A percentile compares a stretch with the other conserved stretches of the same genome.
These are phyloP conservation scores for Drosophila hydei DNA, from an alignment of 1,140 invertebrate genomes.

Conservation along the genomic window DNA sequence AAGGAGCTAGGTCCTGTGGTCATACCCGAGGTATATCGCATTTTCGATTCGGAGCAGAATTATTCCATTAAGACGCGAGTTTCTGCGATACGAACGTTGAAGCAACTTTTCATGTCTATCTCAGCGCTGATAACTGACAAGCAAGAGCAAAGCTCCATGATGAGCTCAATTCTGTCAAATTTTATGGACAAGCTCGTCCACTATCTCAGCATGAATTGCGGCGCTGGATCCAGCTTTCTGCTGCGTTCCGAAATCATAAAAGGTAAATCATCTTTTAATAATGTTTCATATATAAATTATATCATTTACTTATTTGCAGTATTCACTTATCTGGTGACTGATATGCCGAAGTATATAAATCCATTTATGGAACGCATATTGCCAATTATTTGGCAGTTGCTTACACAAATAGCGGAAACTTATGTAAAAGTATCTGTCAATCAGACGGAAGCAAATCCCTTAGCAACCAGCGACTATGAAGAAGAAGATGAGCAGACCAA, in stretches of 20 bases:
- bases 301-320: constrained; percentile 61
- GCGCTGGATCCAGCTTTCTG: constrained; percentile 87
- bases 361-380: constrained; percentile 88
- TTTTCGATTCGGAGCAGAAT: constrained; percentile 88
- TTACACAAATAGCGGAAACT: constrained; percentile 88
- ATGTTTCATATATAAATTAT: not conserved
- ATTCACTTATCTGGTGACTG: constrained; percentile 87
- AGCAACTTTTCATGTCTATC: constrained; percentile 84
- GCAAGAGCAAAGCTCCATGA: constrained; percentile 88
- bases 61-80: constrained; percentile 78
- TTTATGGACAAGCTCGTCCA: constrained; percentile 90
- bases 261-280: constrained; percentile 81
- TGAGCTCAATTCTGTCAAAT: constrained; percentile 88
- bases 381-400: constrained; percentile 89
- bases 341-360: constrained; percentile 88
- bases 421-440: constrained; percentile 82
- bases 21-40: constrained; percentile 90
- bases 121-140: constrained; percentile 87
- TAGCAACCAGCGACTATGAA: constrained; percentile 64
- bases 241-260: constrained; percentile 90
- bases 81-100: constrained; percentile 76
- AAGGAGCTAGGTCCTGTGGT: constrained; percentile 90
- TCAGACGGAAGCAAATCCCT: constrained; percentile 71
- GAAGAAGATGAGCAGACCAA: constrained; percentile 88
- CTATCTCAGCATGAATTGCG: constrained; percentile 86